Evolutionary conservation across 1,140 invertebrate species (phyloP).

Genomic region (Hylaeus volcanicus): DNA sequence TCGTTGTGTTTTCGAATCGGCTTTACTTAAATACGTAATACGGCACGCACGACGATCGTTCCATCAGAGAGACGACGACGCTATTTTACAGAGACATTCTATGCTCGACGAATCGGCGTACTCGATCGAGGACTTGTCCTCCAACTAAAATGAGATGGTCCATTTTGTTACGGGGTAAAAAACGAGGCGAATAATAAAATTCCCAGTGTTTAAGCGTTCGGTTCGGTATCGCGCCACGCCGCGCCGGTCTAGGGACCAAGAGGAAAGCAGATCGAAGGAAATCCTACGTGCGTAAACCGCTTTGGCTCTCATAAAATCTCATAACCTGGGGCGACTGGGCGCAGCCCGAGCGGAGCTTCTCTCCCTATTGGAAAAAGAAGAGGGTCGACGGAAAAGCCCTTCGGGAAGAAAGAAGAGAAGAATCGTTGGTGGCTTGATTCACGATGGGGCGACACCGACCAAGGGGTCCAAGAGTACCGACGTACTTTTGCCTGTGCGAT

Average conservation of each 20-base stretch:
- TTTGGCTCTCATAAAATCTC: slow-evolving; percentile 80
- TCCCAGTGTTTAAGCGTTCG: background rate
- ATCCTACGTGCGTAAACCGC: slow-evolving; percentile 72
- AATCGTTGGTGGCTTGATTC: slow-evolving; percentile 51
- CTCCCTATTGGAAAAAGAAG: slow-evolving; percentile 42
- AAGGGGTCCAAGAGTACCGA: slow-evolving; percentile 48
- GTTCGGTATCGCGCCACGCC: background rate
- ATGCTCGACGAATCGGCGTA: too few relatives aligned
- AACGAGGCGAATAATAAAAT: background rate
- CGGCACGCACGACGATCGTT: too few relatives aligned
- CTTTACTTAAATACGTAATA: too few relatives aligned
- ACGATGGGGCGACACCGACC: slow-evolving; percentile 42
- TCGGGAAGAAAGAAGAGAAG: slow-evolving; percentile 15
- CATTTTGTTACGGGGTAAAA: too few relatives aligned
- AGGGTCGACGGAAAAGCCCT: slow-evolving; percentile 19
- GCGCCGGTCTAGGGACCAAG: background rate
- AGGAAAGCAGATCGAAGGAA: slow-evolving; percentile 28
- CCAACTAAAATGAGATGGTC: too few relatives aligned
- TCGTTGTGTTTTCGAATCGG: too few relatives aligned
- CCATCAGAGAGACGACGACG: too few relatives aligned
- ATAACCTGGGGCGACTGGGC: slow-evolving; percentile 73
- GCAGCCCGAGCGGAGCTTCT: slow-evolving; percentile 11
- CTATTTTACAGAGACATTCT: too few relatives aligned
- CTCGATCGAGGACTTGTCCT: too few relatives aligned
- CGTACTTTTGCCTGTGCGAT: slow-evolving; percentile 63